Percentiles rank a stretch among this genome's conserved stretches.
phyloP scores from a whole-genome alignment of 2,113 vertebrate genomes.

The Diadophis punctatus region DNA sequence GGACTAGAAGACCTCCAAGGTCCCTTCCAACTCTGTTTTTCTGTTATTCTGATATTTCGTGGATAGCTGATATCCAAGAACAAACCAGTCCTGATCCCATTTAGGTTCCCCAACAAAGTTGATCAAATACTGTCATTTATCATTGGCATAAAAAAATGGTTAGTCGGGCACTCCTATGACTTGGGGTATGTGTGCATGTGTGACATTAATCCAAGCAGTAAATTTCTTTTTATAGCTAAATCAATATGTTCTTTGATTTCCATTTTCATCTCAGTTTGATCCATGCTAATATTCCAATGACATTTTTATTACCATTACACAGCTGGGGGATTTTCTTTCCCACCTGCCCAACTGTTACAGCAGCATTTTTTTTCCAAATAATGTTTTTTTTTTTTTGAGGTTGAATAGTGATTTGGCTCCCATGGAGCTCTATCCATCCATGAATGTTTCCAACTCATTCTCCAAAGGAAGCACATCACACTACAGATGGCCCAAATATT shows the following conservation, averaged over 20 bases:
- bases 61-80: not conserved
- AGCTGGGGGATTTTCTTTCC: not conserved
- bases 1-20: not conserved
- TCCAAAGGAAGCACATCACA: not conserved
- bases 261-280: not conserved
- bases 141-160: not conserved
- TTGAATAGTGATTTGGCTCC: not conserved
- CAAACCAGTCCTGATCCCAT: not conserved
- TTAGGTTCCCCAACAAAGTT: not conserved
- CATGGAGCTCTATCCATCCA: not conserved
- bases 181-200: not conserved
- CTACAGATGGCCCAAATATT: not conserved
- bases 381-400: not conserved
- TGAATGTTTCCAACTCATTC: not conserved
- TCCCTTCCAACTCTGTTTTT: not conserved
- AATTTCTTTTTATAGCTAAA: not conserved
- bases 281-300: not conserved
- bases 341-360: not conserved
- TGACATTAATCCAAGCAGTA: not conserved
- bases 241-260: not conserved
- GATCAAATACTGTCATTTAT: not conserved
- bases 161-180: not conserved
- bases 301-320: slow-evolving; percentile 5
- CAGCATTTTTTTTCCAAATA: not conserved
- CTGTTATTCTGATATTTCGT: not conserved